Base-by-base conservation (phyloP, 2,797 vertebrate species). In the Pipistrellus pygmaeus region DNA sequence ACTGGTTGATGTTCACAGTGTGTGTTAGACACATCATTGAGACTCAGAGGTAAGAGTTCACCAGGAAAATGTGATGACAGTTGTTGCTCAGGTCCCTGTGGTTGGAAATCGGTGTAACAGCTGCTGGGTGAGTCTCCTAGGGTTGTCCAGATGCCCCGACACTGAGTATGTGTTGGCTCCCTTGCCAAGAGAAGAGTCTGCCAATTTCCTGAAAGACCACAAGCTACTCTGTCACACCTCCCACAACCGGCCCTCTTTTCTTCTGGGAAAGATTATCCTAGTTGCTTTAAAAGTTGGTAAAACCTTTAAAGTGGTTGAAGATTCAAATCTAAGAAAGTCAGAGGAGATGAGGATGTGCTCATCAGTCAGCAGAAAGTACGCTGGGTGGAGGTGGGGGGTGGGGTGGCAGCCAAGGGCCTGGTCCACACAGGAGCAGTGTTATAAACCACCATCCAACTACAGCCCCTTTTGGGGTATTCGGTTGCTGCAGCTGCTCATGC, bases 51-150 rank as follows among this genome's bases (percentile, higher is more conserved):
- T 92, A 83, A 97, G 88, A 90, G 25, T 53, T 41, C 85, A 82
- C 95, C 91, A 93, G 90, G 90, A 95, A 97, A 95, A 93, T 93
- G 85, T 93, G 91, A 92, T n/a, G 85, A 85, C 9, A 66, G 77
- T 75, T 23, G 12, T 78, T 27, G 64, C 71, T 80, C 71, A 41
- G 77, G 95, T 73, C 68, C 66, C 85, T 27, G 44, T 32, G 10
- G 80, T 93, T 84, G 90, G 85, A 94, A 93, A 60, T 78, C 23
- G 0, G 68, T 73, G 20, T 35, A 90, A 75, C 94, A 97, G 94
- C 93, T 97, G 95, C 90, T 18, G 15, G 51, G 23, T 21, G 66
- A 85, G 64, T 76, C 90, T 78, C 80, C 86, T 12, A 11, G 92
- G 82, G 71, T 78, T 48, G 78, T 84, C 87, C 93, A 75, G 80